Evolutionary conservation across 2,113 vertebrate species (phyloP).

Genomic region (Oreamnos americanus): DNA sequence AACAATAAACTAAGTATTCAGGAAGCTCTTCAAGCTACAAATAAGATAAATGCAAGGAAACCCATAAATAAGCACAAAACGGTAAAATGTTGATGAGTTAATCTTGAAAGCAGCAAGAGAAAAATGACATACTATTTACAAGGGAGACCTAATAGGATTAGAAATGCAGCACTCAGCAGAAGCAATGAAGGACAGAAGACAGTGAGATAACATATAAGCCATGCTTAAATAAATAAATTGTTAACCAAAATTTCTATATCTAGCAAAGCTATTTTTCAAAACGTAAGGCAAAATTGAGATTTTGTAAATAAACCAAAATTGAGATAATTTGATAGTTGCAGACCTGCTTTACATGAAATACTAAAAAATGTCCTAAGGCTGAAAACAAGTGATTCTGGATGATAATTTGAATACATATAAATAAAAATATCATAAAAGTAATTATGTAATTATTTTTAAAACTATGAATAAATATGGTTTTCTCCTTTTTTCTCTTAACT

Average conservation of each 20-base stretch:
- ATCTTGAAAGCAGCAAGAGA: background rate
- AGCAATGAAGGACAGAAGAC: background rate
- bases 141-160: background rate
- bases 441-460: background rate
- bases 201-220: background rate
- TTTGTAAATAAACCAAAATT: background rate
- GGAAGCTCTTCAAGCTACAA: background rate
- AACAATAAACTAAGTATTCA: background rate
- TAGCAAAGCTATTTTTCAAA: background rate
- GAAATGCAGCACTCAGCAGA: background rate
- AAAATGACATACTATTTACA: background rate
- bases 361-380: background rate
- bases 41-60: background rate
- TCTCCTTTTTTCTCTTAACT: background rate
- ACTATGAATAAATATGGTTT: background rate
- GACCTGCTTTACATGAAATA: background rate
- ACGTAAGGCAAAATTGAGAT: background rate
- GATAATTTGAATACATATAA: background rate
- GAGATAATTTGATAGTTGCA: background rate
- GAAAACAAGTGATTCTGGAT: background rate
- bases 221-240: background rate
- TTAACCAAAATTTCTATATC: background rate
- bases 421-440: background rate
- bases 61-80: background rate
- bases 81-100: background rate